A percentile compares a stretch with the other conserved stretches of the same genome.
Evolutionary conservation across 2,888 invertebrate genomes (phyloP).

Genomic region (Agelastica alni): DNA sequence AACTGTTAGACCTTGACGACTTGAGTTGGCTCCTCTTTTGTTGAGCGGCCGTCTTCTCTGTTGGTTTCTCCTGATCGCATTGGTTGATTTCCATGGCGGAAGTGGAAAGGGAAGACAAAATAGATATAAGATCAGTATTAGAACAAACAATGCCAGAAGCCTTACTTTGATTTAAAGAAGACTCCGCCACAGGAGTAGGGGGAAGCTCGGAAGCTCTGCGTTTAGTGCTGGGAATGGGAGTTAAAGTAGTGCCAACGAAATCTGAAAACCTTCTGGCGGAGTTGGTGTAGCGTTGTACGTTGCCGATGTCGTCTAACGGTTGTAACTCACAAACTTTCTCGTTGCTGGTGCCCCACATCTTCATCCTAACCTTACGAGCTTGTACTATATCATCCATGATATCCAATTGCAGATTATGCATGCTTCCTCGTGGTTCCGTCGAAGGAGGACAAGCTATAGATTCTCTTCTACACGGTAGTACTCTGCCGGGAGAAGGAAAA

Average conservation of each 20-base stretch:
- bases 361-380: constrained; percentile 80
- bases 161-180: constrained; percentile 50
- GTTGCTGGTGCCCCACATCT: constrained; percentile 81
- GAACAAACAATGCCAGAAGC: constrained; percentile 74
- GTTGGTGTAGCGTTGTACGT: constrained; percentile 64
- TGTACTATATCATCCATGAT: constrained; percentile 89
- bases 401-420: constrained; percentile 81
- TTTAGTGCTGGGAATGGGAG: constrained; percentile 63
- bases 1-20: constrained; percentile 79
- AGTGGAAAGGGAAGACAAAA: constrained; percentile 77
- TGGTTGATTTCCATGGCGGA: constrained; percentile 80
- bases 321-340: constrained; percentile 80
- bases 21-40: constrained; percentile 65
- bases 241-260: constrained; percentile 66
- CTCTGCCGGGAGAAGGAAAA: constrained; percentile 63
- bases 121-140: constrained; percentile 78
- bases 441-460: constrained; percentile 63
- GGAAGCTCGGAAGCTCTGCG: constrained; percentile 78
- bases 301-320: constrained; percentile 70
- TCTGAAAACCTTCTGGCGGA: constrained; percentile 71
- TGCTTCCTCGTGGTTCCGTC: constrained; percentile 75
- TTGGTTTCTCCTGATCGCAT: constrained; percentile 59
- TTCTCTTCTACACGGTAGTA: constrained; percentile 48
- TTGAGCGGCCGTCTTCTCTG: constrained; percentile 42
- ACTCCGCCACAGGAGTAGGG: constrained; percentile 43